Conservation (phyloP, 2,888 invertebrate genomes). For the Phaonia tiefii region DNA sequence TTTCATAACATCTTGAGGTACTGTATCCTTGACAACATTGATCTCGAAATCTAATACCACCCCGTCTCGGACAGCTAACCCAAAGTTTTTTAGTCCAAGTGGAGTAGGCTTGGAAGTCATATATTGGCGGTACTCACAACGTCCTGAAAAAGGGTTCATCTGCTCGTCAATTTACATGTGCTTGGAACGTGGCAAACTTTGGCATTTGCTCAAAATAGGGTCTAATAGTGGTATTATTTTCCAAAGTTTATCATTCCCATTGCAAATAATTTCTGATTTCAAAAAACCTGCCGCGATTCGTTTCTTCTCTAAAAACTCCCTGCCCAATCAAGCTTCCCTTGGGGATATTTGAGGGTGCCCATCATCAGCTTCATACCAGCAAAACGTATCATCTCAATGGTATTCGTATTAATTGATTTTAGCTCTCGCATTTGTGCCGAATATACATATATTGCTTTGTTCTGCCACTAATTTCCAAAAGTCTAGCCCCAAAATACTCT, state of each 20-base stretch:
- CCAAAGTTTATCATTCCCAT: constrained; percentile 6
- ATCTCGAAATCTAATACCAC: constrained; percentile 71
- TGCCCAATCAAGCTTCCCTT: constrained; percentile 41
- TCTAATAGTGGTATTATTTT: constrained; percentile 64
- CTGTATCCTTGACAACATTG: no score
- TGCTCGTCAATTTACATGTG: constrained; percentile 71
- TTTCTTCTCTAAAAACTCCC: constrained; percentile 20
- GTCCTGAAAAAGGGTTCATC: constrained; percentile 72
- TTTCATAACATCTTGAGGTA: constrained; percentile 39
- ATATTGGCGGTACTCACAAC: constrained; percentile 66
- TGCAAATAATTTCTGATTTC: background rate
- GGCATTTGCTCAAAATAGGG: constrained; percentile 57
- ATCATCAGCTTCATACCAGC: no score
- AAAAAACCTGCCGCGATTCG: constrained; percentile 30
- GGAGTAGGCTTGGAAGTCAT: constrained; percentile 42
- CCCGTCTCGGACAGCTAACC: constrained; percentile 69
- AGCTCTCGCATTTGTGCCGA: no score
- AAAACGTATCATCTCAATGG: no score
- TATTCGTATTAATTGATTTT: no score
- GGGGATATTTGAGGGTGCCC: no score
- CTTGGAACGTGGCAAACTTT: constrained; percentile 67
- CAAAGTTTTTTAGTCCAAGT: constrained; percentile 73
- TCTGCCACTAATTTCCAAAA: constrained; percentile 37
- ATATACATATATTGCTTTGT: no score
- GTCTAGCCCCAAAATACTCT: constrained; percentile 26